phyloP scores from a whole-genome alignment of 2,797 vertebrate genomes.

The Zalophus californianus region DNA sequence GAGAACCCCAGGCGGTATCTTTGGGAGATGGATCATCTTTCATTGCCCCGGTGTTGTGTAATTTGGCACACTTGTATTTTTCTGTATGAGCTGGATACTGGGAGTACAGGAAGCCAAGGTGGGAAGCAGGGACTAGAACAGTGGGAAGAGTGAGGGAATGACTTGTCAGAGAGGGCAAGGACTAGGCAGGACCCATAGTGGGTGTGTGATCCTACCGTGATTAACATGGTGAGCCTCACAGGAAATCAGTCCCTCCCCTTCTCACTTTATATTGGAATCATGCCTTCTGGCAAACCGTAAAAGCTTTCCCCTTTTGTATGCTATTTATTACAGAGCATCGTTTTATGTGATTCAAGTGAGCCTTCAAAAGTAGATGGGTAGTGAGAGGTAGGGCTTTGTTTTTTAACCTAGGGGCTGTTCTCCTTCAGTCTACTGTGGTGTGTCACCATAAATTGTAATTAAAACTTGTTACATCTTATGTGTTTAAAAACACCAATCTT shows the following conservation, averaged over 20 bases:
- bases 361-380: slow-evolving; percentile 11
- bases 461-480: slow-evolving; percentile 35
- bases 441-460: slow-evolving; percentile 22
- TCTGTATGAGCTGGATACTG: background rate
- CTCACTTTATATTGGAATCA: background rate
- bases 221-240: background rate
- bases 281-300: slow-evolving; percentile 40
- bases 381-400: background rate
- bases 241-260: background rate
- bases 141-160: background rate
- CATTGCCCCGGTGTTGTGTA: background rate
- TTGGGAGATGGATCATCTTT: background rate
- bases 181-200: background rate
- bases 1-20: background rate
- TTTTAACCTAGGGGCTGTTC: background rate
- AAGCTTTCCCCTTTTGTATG: slow-evolving; percentile 22
- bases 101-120: background rate
- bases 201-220: background rate
- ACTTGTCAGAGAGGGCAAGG: background rate
- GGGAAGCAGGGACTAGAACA: background rate
- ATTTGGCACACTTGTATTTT: background rate
- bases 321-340: slow-evolving; percentile 21
- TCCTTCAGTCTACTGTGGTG: background rate
- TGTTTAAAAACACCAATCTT: slow-evolving; percentile 35
- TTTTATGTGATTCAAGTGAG: slow-evolving; percentile 43